A percentile compares a stretch with the other conserved stretches of the same genome.
phyloP scores from a whole-genome alignment of 2,113 vertebrate genomes.

The Trematomus loennbergii region DNA sequence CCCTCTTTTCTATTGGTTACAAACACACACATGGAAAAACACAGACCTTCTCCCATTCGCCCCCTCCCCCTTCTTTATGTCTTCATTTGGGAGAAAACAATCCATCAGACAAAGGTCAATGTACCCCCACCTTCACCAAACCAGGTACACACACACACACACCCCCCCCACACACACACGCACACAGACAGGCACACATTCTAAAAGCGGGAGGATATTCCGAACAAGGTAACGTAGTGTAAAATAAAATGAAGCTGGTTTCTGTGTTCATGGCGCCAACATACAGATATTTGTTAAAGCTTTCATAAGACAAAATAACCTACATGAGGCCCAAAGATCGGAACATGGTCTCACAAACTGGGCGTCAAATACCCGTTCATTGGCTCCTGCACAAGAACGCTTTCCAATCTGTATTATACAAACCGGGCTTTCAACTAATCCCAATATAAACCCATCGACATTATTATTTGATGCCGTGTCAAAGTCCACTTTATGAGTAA shows the following conservation, averaged over 20 bases:
- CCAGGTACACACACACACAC: conserved; percentile 22
- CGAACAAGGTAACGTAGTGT: not conserved
- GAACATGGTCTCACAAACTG: no score
- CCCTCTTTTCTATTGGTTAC: conserved; percentile 27
- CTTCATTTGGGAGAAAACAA: conserved; percentile 77
- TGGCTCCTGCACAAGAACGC: no score
- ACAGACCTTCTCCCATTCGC: conserved; percentile 5
- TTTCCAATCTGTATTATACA: no score
- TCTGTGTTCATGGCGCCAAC: not conserved
- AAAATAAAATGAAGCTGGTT: not conserved
- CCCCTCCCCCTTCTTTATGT: conserved; percentile 55
- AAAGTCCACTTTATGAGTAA: no score
- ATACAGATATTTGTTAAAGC: not conserved
- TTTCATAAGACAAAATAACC: not conserved
- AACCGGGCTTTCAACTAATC: no score
- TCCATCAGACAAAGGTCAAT: conserved; percentile 80
- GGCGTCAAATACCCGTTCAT: no score
- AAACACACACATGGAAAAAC: conserved; percentile 9
- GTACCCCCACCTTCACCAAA: conserved; percentile 33
- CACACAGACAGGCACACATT: not conserved
- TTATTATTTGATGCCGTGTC: no score
- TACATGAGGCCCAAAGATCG: not conserved
- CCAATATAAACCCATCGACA: no score
- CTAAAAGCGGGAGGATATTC: conserved; percentile 8
- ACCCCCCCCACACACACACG: not conserved